Evolutionary conservation across 2,888 invertebrate genomes (phyloP), one percentile per base, ranked within the genome.

Genomic region (Agonopterix subpropinquella): DNA sequence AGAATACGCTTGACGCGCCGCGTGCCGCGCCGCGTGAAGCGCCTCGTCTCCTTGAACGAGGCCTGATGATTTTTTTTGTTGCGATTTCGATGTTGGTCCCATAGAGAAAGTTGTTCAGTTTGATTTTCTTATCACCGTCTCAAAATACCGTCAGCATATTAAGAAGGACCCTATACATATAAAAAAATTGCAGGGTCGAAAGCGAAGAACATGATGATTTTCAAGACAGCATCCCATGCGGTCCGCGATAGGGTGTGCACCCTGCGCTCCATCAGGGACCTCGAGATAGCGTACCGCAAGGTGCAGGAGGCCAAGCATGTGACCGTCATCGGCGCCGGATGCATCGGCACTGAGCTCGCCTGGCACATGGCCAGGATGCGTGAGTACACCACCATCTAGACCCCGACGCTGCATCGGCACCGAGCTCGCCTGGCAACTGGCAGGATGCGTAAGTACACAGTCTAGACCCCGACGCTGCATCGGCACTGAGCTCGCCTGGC

Each of bases 401-500:
- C 18, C 18, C 18, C 18, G 18, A 18, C 4, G 87, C 0, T 41
- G 61, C 1, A 55, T 88, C 1, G 87, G 84, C 15, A 70, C 70
- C 13, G 87, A 88, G 53, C 70, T 88, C 35, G 80, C 87, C 5
- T 87, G 79, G 76, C 55, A 73, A 47, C 53, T 87, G 10, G 82
- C 11, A 67, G 64, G 47, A 80, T 74, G 75, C 72, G 86, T 86
- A 43, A 73, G 80, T 67, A 2, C 13, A 13, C 13, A 1, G 13
- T 13, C 13, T 13, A 13, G 2, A 13, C 13, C 13, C 13, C 13
- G 13, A n/a, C n/a, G n/a, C n/a, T 41, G 61, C 1, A 55, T 88
- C 1, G 87, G 84, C 15, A 70, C 70, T 13, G 87, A 88, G 54
- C 70, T 88, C 35, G 80, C 87, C 5, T 87, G 79, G 76, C 55